Evolutionary conservation across 2,888 invertebrate genomes (phyloP).

Genomic region (Drosophila kuntzei): DNA sequence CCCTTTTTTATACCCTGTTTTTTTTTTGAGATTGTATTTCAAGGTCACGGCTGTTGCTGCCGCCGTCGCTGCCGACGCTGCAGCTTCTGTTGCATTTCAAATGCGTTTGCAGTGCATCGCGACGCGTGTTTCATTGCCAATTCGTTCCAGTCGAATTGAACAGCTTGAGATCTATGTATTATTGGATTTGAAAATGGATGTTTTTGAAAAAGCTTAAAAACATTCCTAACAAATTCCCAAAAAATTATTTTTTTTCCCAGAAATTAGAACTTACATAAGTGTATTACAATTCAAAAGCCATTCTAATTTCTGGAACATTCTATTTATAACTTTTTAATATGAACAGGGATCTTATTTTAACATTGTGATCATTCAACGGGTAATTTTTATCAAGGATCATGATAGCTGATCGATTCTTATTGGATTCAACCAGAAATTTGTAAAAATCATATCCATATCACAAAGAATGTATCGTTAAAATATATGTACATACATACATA

Average conservation of each 20-base stretch:
- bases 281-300: not conserved
- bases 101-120: conserved; percentile 32
- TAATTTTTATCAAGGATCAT: too few species aligned
- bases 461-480: too few species aligned
- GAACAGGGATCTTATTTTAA: too few species aligned
- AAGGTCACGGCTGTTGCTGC: conserved; percentile 57
- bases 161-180: not conserved
- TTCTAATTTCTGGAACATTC: not conserved
- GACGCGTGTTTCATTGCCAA: conserved; percentile 43
- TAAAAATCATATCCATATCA: too few species aligned
- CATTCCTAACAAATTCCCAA: too few species aligned
- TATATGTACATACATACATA: too few species aligned
- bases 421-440: too few species aligned
- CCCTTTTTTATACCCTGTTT: not conserved
- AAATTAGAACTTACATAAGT: too few species aligned
- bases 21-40: conserved; percentile 31
- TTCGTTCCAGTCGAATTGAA: conserved; percentile 29
- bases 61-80: conserved; percentile 36
- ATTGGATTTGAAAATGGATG: not conserved
- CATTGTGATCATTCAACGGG: too few species aligned
- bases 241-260: too few species aligned
- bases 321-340: too few species aligned
- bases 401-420: too few species aligned
- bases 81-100: conserved; percentile 37
- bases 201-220: not conserved